Evolutionary conservation across 2,797 vertebrate genomes (phyloP).

Genomic region (Sebastes kiyomatsui): DNA sequence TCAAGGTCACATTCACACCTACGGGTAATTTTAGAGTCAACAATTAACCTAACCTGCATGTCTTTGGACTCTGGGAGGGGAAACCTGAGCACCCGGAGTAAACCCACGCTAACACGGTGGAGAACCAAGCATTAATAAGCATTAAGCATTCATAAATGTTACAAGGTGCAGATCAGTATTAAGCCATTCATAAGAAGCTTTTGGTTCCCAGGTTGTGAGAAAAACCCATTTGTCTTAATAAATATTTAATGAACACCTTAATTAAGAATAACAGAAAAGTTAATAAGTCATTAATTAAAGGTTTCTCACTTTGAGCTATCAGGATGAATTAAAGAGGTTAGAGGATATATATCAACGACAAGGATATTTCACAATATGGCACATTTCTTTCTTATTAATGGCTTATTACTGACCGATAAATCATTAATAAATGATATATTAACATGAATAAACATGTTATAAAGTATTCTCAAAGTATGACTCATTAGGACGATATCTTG

Average conservation of each 20-base stretch:
- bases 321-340: not conserved
- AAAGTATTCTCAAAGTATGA: not conserved
- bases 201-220: not conserved
- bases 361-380: not conserved
- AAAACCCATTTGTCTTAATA: not conserved
- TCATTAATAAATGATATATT: no score
- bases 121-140: no score
- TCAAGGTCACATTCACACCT: no score
- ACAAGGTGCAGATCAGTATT: not conserved
- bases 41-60: no score
- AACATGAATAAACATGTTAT: not conserved
- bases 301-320: not conserved
- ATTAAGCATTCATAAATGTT: not conserved
- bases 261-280: not conserved
- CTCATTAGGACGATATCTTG: not conserved
- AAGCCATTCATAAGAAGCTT: not conserved
- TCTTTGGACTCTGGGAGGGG: no score
- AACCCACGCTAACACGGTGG: no score
- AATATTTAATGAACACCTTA: not conserved
- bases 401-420: not conserved
- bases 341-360: not conserved
- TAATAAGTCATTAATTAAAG: not conserved
- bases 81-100: no score
- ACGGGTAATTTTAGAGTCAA: no score
- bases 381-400: not conserved